phyloP scores from a whole-genome alignment of 1,140 invertebrate genomes.

The Psix sp. region DNA sequence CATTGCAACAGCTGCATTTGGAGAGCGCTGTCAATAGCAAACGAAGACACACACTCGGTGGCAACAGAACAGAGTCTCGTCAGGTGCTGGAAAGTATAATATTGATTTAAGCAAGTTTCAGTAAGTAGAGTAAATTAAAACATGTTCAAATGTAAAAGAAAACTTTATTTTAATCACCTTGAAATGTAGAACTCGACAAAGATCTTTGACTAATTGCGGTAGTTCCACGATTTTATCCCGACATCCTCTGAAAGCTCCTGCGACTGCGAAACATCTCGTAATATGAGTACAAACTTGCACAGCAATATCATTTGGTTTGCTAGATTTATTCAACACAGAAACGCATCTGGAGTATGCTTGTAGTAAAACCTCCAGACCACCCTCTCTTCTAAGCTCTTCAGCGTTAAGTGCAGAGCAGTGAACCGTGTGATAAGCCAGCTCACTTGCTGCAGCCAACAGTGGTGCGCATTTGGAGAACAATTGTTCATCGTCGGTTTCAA shows the following conservation, averaged over 20 bases:
- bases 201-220: conserved; percentile 89
- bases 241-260: conserved; percentile 95
- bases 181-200: conserved; percentile 93
- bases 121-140: too few species aligned
- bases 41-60: conserved; percentile 89
- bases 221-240: conserved; percentile 91
- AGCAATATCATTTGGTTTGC: conserved; percentile 87
- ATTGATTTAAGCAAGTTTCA: too few species aligned
- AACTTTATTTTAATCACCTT: conserved; percentile 82
- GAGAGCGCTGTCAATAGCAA: conserved; percentile 87
- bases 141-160: background rate
- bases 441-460: conserved; percentile 92
- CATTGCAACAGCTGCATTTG: conserved; percentile 94
- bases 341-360: conserved; percentile 95
- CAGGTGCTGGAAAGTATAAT: conserved; percentile 83
- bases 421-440: conserved; percentile 97
- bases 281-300: conserved; percentile 96
- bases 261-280: conserved; percentile 94
- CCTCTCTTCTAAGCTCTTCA: conserved; percentile 95
- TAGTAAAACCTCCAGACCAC: conserved; percentile 91
- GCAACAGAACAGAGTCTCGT: conserved; percentile 87
- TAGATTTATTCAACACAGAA: conserved; percentile 88
- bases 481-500: conserved; percentile 95
- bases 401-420: conserved; percentile 98
- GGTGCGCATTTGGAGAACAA: conserved; percentile 94